Evolutionary conservation across 1,140 invertebrate genomes (phyloP).

Genomic region (Neoseiulus cucumeris): DNA sequence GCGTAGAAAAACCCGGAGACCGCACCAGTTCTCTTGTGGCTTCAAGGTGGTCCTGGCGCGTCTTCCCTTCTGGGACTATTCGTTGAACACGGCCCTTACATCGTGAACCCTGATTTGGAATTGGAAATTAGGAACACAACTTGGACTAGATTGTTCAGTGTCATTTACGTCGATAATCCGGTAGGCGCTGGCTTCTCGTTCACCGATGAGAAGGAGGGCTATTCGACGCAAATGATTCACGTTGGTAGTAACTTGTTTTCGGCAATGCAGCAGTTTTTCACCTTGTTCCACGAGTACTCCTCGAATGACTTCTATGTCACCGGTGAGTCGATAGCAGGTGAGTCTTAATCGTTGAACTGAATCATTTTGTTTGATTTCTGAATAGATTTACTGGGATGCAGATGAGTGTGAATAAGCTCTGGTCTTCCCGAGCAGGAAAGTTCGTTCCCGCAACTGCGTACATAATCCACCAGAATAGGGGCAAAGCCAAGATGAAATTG

Average conservation of each 20-base stretch:
- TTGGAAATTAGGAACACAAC: conserved; percentile 26
- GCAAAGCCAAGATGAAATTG: background rate
- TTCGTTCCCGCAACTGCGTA: background rate
- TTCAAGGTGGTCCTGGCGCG: conserved; percentile 61
- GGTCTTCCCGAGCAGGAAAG: conserved; percentile 17
- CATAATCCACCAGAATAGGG: background rate
- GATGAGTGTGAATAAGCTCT: no score
- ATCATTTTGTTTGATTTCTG: no score
- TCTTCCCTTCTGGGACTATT: conserved; percentile 56
- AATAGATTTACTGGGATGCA: no score
- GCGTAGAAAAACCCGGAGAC: conserved; percentile 13
- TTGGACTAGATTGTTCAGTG: conserved; percentile 41
- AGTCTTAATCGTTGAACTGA: no score
- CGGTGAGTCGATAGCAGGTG: conserved; percentile 27
- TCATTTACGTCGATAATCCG: conserved; percentile 69
- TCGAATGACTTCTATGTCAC: conserved; percentile 28
- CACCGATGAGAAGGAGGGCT: conserved; percentile 19
- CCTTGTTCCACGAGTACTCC: conserved; percentile 25
- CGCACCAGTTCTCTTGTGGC: conserved; percentile 55
- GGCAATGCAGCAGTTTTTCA: conserved; percentile 29
- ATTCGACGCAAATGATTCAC: conserved; percentile 26
- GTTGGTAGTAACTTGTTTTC: conserved; percentile 31
- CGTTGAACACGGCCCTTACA: conserved; percentile 61
- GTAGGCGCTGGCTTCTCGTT: conserved; percentile 40
- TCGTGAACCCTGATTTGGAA: no score